Evolutionary conservation across 2,888 invertebrate genomes (phyloP), one percentile per base, ranked within the genome.

Genomic region (Micropterix aruncella): DNA sequence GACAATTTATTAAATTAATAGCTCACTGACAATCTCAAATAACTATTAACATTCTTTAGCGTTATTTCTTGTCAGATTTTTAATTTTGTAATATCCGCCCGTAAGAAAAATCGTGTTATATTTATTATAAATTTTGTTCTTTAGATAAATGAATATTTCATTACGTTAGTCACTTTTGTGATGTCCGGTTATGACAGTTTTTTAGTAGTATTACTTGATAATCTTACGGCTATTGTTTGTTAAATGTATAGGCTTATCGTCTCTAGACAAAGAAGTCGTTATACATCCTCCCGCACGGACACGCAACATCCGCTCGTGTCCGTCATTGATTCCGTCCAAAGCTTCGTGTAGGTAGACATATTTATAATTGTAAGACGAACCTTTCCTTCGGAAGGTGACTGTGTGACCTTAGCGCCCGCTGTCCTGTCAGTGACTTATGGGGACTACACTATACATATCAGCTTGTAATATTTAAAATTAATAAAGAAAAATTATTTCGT

Each of bases 391-490:
- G 12, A 27, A 27, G 27, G 27, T 12, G 27, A 27, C 27, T 12
- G 27, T 27, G 27, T 27, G 27, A 27, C 27, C 69, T 70, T 65
- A 54, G 49, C 70, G 66, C 66, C 66, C 66, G 68, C 62, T 66
- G 64, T 62, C 70, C 57, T 57, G 62, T n/a, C 60, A 47, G 51
- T 48, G 56, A 58, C 60, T 59, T 61, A 74, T 72, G 77, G 66
- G 77, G 75, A 77, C 78, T 78, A 78, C 77, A 75, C 71, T 73
- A 73, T 75, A 78, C 77, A 78, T 78, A 79, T 79, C 79, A 79
- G 74, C 77, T 75, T 65, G 65, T 78, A 76, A 75, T 73, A 70
- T 69, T 75, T 74, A 68, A 60, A 67, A 63, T 74, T 71, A 69
- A n/a, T n/a, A 74, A 74, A 69, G 70, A 68, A 69, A 69, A 69